Base-by-base conservation (phyloP, 2,888 invertebrate species). In the Thera britannica region DNA sequence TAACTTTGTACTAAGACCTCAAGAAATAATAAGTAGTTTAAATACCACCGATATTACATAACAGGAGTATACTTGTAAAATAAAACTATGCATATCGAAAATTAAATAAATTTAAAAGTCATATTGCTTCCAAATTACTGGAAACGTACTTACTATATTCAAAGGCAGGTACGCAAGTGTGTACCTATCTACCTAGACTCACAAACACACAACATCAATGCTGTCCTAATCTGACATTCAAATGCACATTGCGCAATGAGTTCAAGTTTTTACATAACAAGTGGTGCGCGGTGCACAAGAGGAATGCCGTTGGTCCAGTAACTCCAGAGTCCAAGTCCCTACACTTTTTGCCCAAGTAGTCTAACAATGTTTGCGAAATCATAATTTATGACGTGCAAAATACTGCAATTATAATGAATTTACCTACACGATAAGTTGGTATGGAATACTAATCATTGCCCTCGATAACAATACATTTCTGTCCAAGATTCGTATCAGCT, bases 391-490 rank as follows among this genome's bases (percentile, higher is more conserved):
- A 71, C 73, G 67, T 68, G 77, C 76, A 80, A 81, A 85, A 79
- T 75, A 80, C 75, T 84, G 85, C 85, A 85, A 73, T 77, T 78
- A 77, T 79, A 79, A 81, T 79, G 77, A 61, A 81, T 83, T 80
- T 71, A 72, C 23, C 23, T 23, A 23, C 72, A 71, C 78, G 83
- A 83, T 84, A 83, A 77, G 72, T 51, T 3, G 51, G 34, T 76
- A 76, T 76, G 75, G 79, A 80, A 80, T 80, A 80, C 82, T 85
- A 82, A 86, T 86, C 81, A 87, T 81, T 79, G 80, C 78, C 71
- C 66, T 71, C 76, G 90, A 91, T 91, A 90, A 89, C 78, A 79
- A 78, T 79, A 83, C 67, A 72, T 74, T 77, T 80, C 82, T 79
- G 80, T 79, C 79, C 78, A 78, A 82, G 80, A 77, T 68, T 79